Evolutionary conservation across 2,797 vertebrate genomes (phyloP).

Genomic region (Denticeps clupeoides): DNA sequence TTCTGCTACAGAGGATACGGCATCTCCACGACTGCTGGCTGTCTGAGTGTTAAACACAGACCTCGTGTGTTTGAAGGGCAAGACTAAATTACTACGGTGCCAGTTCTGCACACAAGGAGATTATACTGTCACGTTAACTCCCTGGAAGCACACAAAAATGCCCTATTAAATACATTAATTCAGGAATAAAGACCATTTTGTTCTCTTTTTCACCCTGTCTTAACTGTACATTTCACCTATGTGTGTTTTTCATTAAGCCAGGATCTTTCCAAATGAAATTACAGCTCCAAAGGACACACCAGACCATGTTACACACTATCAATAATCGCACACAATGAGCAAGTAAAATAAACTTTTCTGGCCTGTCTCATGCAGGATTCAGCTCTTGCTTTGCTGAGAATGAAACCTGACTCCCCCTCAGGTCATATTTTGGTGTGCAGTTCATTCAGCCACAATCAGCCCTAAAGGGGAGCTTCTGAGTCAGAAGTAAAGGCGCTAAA

Average conservation of each 20-base stretch:
- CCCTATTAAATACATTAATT: slow-evolving; percentile 5
- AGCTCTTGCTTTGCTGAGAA: not conserved
- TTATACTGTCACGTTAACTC: slow-evolving; percentile 2
- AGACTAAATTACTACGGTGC: slow-evolving; percentile 2
- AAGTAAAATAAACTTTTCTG: not conserved
- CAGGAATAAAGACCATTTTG: slow-evolving; percentile 7
- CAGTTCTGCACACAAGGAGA: not conserved
- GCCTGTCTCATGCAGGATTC: not conserved
- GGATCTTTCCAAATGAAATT: not conserved
- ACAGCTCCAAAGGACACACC: not conserved
- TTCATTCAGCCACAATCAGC: not conserved
- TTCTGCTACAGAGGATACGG: not conserved
- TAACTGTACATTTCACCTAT: slow-evolving; percentile 2
- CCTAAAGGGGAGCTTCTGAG: not conserved
- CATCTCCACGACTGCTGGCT: slow-evolving; percentile 6
- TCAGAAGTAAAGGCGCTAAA: no score
- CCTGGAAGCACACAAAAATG: slow-evolving; percentile 10
- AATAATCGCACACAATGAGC: not conserved
- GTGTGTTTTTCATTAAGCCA: slow-evolving; percentile 10
- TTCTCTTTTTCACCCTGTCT: not conserved
- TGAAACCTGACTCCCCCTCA: not conserved
- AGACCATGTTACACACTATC: not conserved
- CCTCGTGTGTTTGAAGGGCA: not conserved
- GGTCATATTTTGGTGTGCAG: not conserved
- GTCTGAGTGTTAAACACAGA: not conserved